Base-by-base conservation (phyloP, 2,888 invertebrate species). In the Neoaliturus tenellus region DNA sequence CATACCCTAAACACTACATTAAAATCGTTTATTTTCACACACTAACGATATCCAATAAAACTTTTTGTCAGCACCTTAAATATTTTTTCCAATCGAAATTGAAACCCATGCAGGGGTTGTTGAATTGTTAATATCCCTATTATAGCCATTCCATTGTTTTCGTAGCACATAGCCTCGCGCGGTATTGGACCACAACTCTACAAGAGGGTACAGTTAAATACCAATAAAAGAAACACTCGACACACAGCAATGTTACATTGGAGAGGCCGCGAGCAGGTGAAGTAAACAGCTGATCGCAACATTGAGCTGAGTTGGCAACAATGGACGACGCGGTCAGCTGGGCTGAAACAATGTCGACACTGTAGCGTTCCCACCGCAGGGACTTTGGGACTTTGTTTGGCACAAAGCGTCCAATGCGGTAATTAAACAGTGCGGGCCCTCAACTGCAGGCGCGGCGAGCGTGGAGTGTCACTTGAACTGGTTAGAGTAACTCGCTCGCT, bases 331-430 rank as follows among this genome's bases (percentile, higher is more conserved):
- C 75, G 75, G 75, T 75, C 75, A 75, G 75, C 41, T 75, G 75
- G 75, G 44, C n/a, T 39, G 75, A 75, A 44, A 75, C 75, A 75
- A 75, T 75, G 48, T 41, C 20, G 48, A 75, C 75, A 75, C 17
- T 28, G 75, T 69, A 69, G 75, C 44, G 75, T 75, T 75, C 75
- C 75, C 75, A 75, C 25, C 75, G 48, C 75, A 3, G 28, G 69
- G 69, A 75, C 75, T 75, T 75, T 48, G 39, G 75, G 75, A 75
- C 75, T 75, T 73, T 75, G 75, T 39, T 44, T 44, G 39, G 69
- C 39, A 69, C 69, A 69, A 69, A 20, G n/a, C 39, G 35, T 20
- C 33, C 69, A 39, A 69, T 69, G 69, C 69, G 10, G 4, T 69
- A 69, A 69, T 69, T 69, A 69, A 67, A 23, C 6, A 67, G 67